Percentiles rank a stretch among this genome's conserved stretches.
These are phyloP conservation scores for Meghimatium bilineatum DNA, from an alignment of 2,888 invertebrate genomes.

Conservation along the genomic window DNA sequence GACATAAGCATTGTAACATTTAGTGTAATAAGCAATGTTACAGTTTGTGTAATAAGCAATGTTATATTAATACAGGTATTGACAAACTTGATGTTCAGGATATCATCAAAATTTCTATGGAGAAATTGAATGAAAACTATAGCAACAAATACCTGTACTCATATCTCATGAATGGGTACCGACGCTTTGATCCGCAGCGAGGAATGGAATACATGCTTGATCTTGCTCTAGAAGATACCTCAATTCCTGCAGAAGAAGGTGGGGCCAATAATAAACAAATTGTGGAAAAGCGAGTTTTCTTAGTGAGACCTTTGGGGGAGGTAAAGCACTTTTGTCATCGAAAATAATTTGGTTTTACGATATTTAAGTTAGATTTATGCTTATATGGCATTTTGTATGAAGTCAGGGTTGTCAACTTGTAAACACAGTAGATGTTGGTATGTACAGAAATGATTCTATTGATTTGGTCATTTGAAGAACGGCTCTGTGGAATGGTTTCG, in stretches of 20 bases:
- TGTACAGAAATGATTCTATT: too few relatives aligned
- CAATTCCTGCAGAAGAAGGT: constrained; percentile 15
- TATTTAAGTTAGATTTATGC: background rate
- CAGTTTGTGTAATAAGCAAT: too few relatives aligned
- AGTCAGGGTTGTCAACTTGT: too few relatives aligned
- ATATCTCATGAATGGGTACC: constrained; percentile 83
- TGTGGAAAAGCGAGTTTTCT: constrained; percentile 82
- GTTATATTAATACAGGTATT: constrained; percentile 75
- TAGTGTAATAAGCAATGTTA: too few relatives aligned
- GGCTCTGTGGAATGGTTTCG: too few relatives aligned
- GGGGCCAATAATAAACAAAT: constrained; percentile 48
- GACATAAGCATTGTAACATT: too few relatives aligned
- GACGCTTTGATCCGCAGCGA: constrained; percentile 87
- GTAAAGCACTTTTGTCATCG: constrained; percentile 77
- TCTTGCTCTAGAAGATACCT: constrained; percentile 71
- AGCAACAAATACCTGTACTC: constrained; percentile 76
- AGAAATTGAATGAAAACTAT: constrained; percentile 66
- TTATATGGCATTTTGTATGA: too few relatives aligned
- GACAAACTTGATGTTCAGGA: constrained; percentile 83
- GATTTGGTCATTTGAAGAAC: too few relatives aligned
- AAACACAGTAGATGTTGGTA: too few relatives aligned
- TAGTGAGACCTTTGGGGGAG: constrained; percentile 90
- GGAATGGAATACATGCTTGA: constrained; percentile 92
- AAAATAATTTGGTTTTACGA: background rate
- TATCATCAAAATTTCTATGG: constrained; percentile 77